phyloP scores from a whole-genome alignment of 2,888 invertebrate species.

The Conops quadrifasciatus region DNA sequence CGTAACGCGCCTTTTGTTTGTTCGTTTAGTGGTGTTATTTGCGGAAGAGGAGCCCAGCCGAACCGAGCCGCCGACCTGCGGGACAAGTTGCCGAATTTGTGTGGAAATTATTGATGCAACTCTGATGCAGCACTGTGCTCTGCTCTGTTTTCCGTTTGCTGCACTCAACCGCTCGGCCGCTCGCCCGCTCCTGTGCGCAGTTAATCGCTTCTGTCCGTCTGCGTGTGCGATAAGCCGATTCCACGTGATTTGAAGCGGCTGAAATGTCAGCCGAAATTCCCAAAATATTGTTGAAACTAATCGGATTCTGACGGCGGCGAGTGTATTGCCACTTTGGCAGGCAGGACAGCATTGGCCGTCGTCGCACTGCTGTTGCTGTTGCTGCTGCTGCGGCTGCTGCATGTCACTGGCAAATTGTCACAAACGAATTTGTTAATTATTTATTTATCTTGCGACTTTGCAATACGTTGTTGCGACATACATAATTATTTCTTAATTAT shows the following conservation, averaged over 20 bases:
- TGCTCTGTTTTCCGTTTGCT: slow-evolving; percentile 4
- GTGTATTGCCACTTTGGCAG: neutral
- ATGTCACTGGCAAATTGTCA: neutral
- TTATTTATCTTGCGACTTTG: slow-evolving; percentile 9
- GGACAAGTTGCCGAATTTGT: neutral
- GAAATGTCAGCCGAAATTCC: slow-evolving; percentile 19
- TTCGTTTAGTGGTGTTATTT: neutral
- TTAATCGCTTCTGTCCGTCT: neutral
- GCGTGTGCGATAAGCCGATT: slow-evolving; percentile 29
- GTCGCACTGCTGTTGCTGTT: no score
- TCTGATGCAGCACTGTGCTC: slow-evolving; percentile 11
- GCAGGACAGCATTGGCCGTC: neutral
- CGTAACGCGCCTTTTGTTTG: neutral
- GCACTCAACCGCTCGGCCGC: no score
- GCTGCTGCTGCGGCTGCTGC: neutral
- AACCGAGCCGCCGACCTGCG: neutral
- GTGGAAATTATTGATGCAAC: no score
- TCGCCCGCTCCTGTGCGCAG: no score
- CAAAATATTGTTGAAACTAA: slow-evolving; percentile 22
- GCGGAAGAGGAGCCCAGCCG: no score
- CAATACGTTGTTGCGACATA: slow-evolving; percentile 1
- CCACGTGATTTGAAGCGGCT: slow-evolving; percentile 20
- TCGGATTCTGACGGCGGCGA: slow-evolving; percentile 22
- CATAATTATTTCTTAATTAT: slow-evolving; percentile 19
- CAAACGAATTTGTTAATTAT: slow-evolving; percentile 25